Conservation (phyloP, 2,888 invertebrate genomes). For the Cerceris rybyensis region DNA sequence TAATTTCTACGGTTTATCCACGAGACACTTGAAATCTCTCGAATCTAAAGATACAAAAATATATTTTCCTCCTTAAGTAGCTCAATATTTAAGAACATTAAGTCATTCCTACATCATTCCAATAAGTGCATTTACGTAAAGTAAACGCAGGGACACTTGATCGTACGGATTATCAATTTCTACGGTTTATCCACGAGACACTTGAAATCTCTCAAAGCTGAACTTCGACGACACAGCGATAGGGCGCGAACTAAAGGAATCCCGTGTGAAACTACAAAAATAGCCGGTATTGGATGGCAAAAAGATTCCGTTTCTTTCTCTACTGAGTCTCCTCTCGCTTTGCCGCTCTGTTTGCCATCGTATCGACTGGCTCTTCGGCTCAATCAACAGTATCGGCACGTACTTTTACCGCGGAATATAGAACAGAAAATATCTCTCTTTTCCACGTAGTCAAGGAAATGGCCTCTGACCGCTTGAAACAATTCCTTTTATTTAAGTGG, state of each 20-base stretch:
- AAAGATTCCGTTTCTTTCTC: slow-evolving; percentile 33
- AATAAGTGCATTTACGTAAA: no score
- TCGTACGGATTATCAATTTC: no score
- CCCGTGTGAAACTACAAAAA: slow-evolving; percentile 45
- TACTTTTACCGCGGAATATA: slow-evolving; percentile 33
- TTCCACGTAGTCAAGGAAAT: slow-evolving; percentile 34
- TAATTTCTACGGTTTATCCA: no score
- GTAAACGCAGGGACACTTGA: no score
- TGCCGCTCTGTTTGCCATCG: slow-evolving; percentile 51
- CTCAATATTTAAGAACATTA: no score
- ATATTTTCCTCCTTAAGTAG: no score
- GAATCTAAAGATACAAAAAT: no score
- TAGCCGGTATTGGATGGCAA: slow-evolving; percentile 39
- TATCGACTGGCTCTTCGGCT: slow-evolving; percentile 44
- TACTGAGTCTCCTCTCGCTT: slow-evolving; percentile 21
- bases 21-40: no score
- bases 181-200: no score
- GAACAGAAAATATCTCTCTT: slow-evolving; percentile 37
- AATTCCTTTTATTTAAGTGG: slow-evolving; percentile 34
- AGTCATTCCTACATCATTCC: no score
- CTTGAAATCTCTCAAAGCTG: no score
- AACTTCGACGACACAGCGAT: not conserved
- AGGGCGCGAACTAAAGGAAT: slow-evolving; percentile 21
- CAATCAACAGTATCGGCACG: slow-evolving; percentile 51
- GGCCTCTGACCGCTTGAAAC: slow-evolving; percentile 36